A percentile compares a stretch with the other conserved stretches of the same genome.
Conservation (phyloP, 2,888 invertebrate genomes). For the Trichopoda pennipes region DNA sequence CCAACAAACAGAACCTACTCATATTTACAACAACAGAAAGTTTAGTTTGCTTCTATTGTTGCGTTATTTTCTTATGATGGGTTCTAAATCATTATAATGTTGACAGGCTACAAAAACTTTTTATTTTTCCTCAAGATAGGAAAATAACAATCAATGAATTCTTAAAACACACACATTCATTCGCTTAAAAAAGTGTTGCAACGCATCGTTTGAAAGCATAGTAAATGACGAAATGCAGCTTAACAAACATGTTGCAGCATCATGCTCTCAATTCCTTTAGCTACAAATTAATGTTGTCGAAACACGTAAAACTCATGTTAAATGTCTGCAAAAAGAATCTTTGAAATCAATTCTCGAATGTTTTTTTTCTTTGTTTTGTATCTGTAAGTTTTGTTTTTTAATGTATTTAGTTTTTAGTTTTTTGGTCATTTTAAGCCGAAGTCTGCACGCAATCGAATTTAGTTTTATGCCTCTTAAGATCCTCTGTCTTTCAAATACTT, state of each 20-base stretch:
- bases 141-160: background rate
- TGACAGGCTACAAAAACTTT: constrained; percentile 70
- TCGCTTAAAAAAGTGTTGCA: constrained; percentile 23
- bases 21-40: background rate
- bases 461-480: constrained; percentile 47
- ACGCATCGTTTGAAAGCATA: background rate
- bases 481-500: constrained; percentile 9
- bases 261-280: constrained; percentile 45
- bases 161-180: background rate
- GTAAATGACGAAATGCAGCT: constrained; percentile 4
- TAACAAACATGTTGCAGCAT: constrained; percentile 64
- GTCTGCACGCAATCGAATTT: constrained; percentile 68
- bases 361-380: constrained; percentile 2
- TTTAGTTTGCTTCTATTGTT: constrained; percentile 30
- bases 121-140: constrained; percentile 37
- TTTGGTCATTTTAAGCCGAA: constrained; percentile 39
- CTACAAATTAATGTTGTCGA: constrained; percentile 72
- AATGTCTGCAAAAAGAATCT: constrained; percentile 66
- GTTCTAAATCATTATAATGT: constrained; percentile 70
- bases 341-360: constrained; percentile 50
- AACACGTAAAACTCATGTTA: constrained; percentile 72
- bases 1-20: background rate
- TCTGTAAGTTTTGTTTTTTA: constrained; percentile 40
- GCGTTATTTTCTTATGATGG: constrained; percentile 57
- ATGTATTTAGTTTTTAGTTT: constrained; percentile 36